phyloP scores from a whole-genome alignment of 2,113 vertebrate species.

The Cichladusa arquata region DNA sequence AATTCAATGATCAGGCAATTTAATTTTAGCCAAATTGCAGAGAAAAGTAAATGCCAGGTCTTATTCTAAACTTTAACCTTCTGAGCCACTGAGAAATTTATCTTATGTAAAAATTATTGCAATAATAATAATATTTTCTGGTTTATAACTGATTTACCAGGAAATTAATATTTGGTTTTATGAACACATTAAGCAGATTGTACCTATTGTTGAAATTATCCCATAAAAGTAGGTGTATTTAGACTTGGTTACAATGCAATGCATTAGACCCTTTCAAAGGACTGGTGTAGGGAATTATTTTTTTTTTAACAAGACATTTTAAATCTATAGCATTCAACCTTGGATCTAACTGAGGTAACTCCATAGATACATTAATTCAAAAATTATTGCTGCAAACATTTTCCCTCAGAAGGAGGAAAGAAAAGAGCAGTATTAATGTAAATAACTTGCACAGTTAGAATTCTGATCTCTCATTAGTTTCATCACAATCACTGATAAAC shows the following conservation, averaged over 20 bases:
- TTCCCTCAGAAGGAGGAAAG: neutral
- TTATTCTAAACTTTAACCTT: constrained; percentile 49
- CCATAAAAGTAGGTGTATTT: neutral
- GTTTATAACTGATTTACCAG: constrained; percentile 22
- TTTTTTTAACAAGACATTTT: neutral
- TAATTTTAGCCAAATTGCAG: constrained; percentile 18
- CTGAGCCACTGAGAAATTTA: constrained; percentile 10
- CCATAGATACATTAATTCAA: neutral
- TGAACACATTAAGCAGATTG: constrained; percentile 49
- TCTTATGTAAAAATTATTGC: constrained; percentile 9
- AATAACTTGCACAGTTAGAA: neutral
- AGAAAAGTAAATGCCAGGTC: constrained; percentile 15
- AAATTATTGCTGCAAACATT: neutral
- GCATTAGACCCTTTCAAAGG: neutral
- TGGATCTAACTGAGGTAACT: neutral
- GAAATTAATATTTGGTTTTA: constrained; percentile 61
- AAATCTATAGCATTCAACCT: neutral
- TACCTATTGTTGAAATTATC: constrained; percentile 35
- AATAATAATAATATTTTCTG: constrained; percentile 42
- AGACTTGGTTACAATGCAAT: neutral
- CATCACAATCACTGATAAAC: neutral
- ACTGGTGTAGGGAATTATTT: neutral
- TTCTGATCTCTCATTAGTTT: neutral
- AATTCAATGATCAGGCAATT: neutral
- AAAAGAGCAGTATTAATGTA: neutral